These are phyloP conservation scores for Caenorhabditis angaria DNA, from an alignment of 2,888 invertebrate species.

Conservation along the genomic window DNA sequence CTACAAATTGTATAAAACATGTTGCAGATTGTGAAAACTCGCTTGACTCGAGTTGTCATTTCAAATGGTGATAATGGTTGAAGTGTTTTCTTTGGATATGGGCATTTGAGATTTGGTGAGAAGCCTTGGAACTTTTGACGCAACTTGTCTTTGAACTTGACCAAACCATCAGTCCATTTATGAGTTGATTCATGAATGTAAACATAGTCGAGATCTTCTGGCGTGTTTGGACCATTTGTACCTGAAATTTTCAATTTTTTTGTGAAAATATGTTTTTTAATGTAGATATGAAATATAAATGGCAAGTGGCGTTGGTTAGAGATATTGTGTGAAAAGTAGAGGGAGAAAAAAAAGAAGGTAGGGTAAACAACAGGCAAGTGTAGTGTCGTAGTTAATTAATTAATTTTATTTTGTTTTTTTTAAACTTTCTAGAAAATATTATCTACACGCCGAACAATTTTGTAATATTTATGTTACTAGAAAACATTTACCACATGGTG, in stretches of 20 bases:
- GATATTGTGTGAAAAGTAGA: no score
- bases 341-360: no score
- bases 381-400: no score
- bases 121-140: background rate
- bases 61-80: background rate
- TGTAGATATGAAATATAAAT: constrained; percentile 17
- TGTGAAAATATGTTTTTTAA: constrained; percentile 20
- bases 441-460: no score
- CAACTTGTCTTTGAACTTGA: constrained; percentile 25
- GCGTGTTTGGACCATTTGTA: constrained; percentile 11
- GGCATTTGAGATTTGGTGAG: constrained; percentile 5
- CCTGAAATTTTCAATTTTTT: constrained; percentile 18
- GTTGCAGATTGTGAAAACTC: background rate
- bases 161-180: background rate
- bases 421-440: no score
- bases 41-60: constrained; percentile 8
- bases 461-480: no score
- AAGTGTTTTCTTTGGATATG: background rate
- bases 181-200: constrained; percentile 21
- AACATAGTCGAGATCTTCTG: constrained; percentile 22
- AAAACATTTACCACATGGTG: background rate
- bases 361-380: no score
- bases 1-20: background rate
- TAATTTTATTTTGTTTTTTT: no score
- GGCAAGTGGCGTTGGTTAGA: no score